Base-by-base conservation (phyloP, 2,113 vertebrate species). In the Lates calcarifer region DNA sequence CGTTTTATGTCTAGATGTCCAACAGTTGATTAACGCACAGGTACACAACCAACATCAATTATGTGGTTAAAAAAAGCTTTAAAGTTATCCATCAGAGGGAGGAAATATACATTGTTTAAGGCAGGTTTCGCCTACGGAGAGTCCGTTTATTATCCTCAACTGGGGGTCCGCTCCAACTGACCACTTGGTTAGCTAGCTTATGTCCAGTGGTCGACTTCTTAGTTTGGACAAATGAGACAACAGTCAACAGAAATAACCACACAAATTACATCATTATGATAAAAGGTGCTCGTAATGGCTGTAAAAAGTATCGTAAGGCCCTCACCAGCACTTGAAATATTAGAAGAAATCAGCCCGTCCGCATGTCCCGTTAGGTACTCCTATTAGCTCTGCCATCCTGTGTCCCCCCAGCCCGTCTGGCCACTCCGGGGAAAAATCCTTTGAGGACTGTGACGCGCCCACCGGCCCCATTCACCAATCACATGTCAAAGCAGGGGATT, bases 321-420 rank as follows among this genome's bases (percentile, higher is more conserved):
- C 95, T 95, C 89, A 95, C 95, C 94, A 83, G 87, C 61, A 85
- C 75, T 84, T 84, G 83, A 85, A 90, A 78, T 88, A 79, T 85
- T 72, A 85, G 79, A 81, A 84, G 79, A 90, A 87, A 88, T 88
- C 91, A 86, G 85, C 77, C 72, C 71, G 90, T 90, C 92, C 91
- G 90, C 93, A 94, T 91, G 94, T 94, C 94, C 94, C 90, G 90
- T 87, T 92, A 93, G 85, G 29, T 87, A 84, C 92, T 93, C 87
- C 84, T 60, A 82, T 88, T 91, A 92, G 91, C 90, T 74, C 92
- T 91, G 90, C 93, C 93, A 94, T 95, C 94, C 94, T 81, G 89
- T 85, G 83, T 91, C 87, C 92, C 92, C 91, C 85, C 84, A 84
- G 88, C 83, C 82, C 63, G 90, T 92, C 89, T 85, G 78, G 69